phyloP scores from a whole-genome alignment of 2,888 invertebrate species.

The Arge pagana region DNA sequence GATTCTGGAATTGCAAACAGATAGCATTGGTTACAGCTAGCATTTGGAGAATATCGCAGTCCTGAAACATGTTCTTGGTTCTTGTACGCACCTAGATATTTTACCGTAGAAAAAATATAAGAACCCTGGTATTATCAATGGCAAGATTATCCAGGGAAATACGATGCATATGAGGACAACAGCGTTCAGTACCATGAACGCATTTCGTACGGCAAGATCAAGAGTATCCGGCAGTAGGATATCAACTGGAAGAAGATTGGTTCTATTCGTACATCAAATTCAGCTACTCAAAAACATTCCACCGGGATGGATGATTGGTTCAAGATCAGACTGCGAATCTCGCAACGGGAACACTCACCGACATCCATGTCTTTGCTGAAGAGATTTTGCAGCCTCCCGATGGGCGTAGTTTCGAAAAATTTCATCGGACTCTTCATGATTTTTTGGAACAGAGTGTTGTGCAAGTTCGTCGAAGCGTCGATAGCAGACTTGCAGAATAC shows the following conservation, averaged over 20 bases:
- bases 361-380: conserved; percentile 65
- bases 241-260: conserved; percentile 62
- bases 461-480: conserved; percentile 62
- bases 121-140: conserved; percentile 57
- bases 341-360: conserved; percentile 54
- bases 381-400: conserved; percentile 62
- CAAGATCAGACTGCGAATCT: background rate
- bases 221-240: conserved; percentile 62
- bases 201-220: conserved; percentile 64
- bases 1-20: conserved; percentile 50
- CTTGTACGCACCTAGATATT: conserved; percentile 51
- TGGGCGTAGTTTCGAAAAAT: conserved; percentile 64
- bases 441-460: conserved; percentile 60
- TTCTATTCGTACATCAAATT: background rate
- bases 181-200: conserved; percentile 60
- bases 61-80: no score
- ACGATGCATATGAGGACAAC: conserved; percentile 60
- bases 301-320: background rate
- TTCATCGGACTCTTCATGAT: conserved; percentile 60
- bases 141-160: conserved; percentile 60
- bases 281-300: background rate
- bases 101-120: conserved; percentile 56
- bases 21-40: no score
- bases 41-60: background rate
- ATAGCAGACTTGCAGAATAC: conserved; percentile 62